These are phyloP conservation scores for Xerus rutilus DNA, from an alignment of 2,797 vertebrate species.

Conservation along the genomic window DNA sequence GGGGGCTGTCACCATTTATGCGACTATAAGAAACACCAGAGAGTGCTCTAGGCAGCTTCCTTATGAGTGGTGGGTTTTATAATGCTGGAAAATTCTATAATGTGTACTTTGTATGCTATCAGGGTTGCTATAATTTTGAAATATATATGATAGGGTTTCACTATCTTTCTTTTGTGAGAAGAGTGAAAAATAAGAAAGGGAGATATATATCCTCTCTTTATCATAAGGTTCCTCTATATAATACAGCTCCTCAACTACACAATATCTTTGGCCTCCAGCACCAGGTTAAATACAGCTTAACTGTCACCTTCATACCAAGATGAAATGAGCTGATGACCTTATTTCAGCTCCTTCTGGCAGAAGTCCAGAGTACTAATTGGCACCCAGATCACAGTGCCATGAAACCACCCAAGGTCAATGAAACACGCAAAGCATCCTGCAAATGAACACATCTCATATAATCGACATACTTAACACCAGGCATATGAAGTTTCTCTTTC, in stretches of 20 bases:
- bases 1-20: background rate
- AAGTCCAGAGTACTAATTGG: slow-evolving; percentile 51
- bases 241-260: background rate
- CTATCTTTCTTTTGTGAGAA: background rate
- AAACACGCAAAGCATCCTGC: background rate
- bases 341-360: slow-evolving; percentile 60
- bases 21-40: background rate
- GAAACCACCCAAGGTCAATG: slow-evolving; percentile 44
- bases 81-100: slow-evolving; percentile 26
- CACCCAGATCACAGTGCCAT: slow-evolving; percentile 8
- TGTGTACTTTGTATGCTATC: background rate
- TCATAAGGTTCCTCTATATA: background rate
- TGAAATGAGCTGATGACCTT: slow-evolving; percentile 47
- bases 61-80: slow-evolving; percentile 14
- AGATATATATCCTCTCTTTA: background rate
- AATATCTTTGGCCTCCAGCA: background rate
- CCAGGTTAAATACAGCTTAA: slow-evolving; percentile 59
- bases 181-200: background rate
- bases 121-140: slow-evolving; percentile 47
- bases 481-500: background rate
- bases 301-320: slow-evolving; percentile 43
- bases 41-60: background rate
- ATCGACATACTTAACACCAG: background rate
- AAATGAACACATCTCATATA: background rate
- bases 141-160: slow-evolving; percentile 23